Evolutionary conservation across 2,888 invertebrate genomes (phyloP).

Genomic region (Pharmacophagus antenor): DNA sequence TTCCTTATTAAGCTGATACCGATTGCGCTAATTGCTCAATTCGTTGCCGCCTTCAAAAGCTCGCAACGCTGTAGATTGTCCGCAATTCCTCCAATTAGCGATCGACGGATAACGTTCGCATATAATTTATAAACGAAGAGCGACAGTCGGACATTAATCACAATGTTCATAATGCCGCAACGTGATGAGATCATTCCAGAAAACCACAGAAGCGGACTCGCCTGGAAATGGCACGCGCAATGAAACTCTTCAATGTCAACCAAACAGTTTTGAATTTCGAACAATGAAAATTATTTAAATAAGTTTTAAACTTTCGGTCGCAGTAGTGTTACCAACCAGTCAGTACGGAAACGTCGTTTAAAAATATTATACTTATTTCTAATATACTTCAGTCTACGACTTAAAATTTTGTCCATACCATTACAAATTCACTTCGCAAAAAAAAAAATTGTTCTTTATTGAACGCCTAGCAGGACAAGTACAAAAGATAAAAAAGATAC

Average conservation of each 20-base stretch:
- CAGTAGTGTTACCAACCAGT: too few relatives aligned
- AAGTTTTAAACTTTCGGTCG: background rate
- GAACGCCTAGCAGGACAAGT: too few relatives aligned
- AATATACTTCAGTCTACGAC: too few relatives aligned
- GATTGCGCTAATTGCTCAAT: conserved; percentile 64
- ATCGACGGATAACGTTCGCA: conserved; percentile 63
- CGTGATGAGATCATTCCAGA: conserved; percentile 56
- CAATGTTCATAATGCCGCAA: conserved; percentile 49
- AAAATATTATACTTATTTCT: too few relatives aligned
- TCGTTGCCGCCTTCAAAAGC: conserved; percentile 46
- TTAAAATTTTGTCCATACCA: too few relatives aligned
- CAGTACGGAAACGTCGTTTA: too few relatives aligned
- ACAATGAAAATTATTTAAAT: conserved; percentile 18
- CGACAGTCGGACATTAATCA: conserved; percentile 57
- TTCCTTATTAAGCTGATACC: conserved; percentile 34
- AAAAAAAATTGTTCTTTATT: too few relatives aligned
- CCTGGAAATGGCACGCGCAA: conserved; percentile 4
- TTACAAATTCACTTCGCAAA: too few relatives aligned
- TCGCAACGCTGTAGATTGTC: conserved; percentile 52
- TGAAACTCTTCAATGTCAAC: conserved; percentile 11
- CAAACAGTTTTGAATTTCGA: conserved; percentile 16
- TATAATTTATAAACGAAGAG: conserved; percentile 53
- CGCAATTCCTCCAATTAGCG: conserved; percentile 68
- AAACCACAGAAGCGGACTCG: conserved; percentile 24
- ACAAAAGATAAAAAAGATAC: too few relatives aligned